A percentile compares a stretch with the other conserved stretches of the same genome.
Conservation (phyloP, 2,888 invertebrate genomes). For the Galerucella calmariensis region DNA sequence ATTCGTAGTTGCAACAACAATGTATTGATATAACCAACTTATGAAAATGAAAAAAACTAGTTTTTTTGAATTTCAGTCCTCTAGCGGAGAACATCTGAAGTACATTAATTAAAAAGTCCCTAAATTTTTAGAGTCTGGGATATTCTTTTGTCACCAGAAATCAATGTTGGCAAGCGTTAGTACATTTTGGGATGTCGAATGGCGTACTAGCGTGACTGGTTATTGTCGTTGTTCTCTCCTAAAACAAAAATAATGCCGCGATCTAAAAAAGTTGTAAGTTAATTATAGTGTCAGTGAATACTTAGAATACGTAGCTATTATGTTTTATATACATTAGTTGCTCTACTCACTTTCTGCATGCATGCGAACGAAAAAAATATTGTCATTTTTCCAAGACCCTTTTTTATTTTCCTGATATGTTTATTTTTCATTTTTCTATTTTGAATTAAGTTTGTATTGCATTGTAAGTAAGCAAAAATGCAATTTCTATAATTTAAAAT, state of each 20-base stretch:
- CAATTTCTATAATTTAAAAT: constrained; percentile 20
- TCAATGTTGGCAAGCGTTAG: constrained; percentile 64
- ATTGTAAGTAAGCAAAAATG: constrained; percentile 26
- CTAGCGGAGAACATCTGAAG: constrained; percentile 40
- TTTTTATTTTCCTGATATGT: constrained; percentile 54
- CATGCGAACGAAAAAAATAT: constrained; percentile 57
- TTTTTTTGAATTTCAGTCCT: constrained; percentile 36
- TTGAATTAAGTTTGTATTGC: constrained; percentile 46
- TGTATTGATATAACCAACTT: constrained; percentile 36
- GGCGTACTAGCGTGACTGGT: constrained; percentile 60
- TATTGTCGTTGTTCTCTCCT: constrained; percentile 41
- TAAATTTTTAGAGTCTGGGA: constrained; percentile 62
- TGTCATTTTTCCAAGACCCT: constrained; percentile 60
- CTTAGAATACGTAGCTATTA: constrained; percentile 45
- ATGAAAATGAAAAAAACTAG: constrained; percentile 36
- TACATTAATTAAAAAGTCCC: constrained; percentile 59
- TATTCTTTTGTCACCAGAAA: constrained; percentile 64
- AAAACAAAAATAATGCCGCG: constrained; percentile 62
- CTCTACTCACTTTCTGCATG: constrained; percentile 55
- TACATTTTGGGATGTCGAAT: constrained; percentile 61
- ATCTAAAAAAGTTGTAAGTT: constrained; percentile 64
- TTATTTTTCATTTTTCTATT: constrained; percentile 56
- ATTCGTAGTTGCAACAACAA: constrained; percentile 18
- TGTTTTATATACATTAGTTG: constrained; percentile 43
- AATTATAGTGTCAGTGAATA: constrained; percentile 44